Evolutionary conservation across 2,888 invertebrate genomes (phyloP), one percentile per base, ranked within the genome.

Genomic region (Chelonus formosanus): DNA sequence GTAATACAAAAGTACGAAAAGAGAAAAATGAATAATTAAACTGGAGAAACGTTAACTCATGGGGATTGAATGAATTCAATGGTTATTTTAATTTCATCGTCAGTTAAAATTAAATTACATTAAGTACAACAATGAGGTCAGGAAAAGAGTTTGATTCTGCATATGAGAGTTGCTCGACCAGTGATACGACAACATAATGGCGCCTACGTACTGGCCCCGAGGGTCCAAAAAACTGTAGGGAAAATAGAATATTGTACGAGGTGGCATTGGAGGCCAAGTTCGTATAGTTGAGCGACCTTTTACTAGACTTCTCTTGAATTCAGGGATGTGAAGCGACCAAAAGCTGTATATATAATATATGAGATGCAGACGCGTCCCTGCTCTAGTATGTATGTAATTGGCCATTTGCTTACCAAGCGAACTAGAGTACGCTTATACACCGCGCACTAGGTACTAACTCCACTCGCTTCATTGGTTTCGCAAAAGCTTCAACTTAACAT

Each of bases 351-450:
- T 77, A 75, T 79, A 78, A 78, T 77, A 73, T 75, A 79, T 75
- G 73, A 72, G 72, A 77, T 71, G 75, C 76, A 76, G 75, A 76
- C 73, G 71, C 73, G 73, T 75, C 73, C 75, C 74, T 76, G 68
- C 71, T 75, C 71, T 69, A 71, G 70, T 77, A 78, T 76, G 77
- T 75, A 78, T 75, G 75, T 20, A 20, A 79, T 80, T 78, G 79
- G 76, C 76, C 76, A 80, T 79, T 80, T 78, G 77, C 78, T 76
- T 74, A 75, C 76, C 76, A 80, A 80, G 78, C 75, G 73, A 55
- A 35, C 55, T 20, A 34, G 20, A 20, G 20, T 20, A 20, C 20
- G 20, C 20, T 20, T 20, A 20, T 20, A 20, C 20, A 2, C 20
- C 20, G 20, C 20, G 20, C 20, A 20, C 20, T 20, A 20, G 20